Conservation (phyloP, 2,888 invertebrate species). For the Apotomis capreana region DNA sequence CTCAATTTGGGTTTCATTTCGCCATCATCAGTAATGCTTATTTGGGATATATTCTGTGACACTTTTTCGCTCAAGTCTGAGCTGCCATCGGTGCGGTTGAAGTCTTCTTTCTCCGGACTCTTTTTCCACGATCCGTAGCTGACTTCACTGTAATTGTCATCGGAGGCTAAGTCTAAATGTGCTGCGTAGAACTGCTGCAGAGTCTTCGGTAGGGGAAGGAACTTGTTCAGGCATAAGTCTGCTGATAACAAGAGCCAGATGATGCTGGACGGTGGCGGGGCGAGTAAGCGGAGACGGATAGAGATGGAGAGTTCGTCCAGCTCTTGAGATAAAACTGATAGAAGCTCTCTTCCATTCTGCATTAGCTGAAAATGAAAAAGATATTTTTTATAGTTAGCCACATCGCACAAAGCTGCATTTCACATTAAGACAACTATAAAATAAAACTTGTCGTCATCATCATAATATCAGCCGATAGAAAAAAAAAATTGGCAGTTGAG, state of each 20-base stretch:
- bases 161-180: conserved; percentile 68
- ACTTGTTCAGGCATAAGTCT: conserved; percentile 76
- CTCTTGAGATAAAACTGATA: conserved; percentile 68
- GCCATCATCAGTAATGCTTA: conserved; percentile 66
- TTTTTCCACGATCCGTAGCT: conserved; percentile 78
- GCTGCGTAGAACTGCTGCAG: conserved; percentile 77
- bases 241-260: conserved; percentile 75
- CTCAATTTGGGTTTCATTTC: conserved; percentile 72
- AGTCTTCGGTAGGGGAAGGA: conserved; percentile 73
- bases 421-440: no score
- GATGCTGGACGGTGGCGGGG: conserved; percentile 69
- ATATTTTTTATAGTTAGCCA: not conserved
- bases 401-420: no score
- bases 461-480: no score
- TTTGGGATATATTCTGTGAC: conserved; percentile 65
- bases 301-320: conserved; percentile 74
- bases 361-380: conserved; percentile 64
- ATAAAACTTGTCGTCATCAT: no score
- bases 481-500: no score
- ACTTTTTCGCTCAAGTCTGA: conserved; percentile 59
- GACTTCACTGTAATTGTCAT: conserved; percentile 73
- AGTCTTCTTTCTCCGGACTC: conserved; percentile 62
- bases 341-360: conserved; percentile 76
- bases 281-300: conserved; percentile 66
- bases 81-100: conserved; percentile 50